A percentile compares a stretch with the other conserved stretches of the same genome.
Evolutionary conservation across 2,797 vertebrate species (phyloP).

Genomic region (Poeciliopsis infans): DNA sequence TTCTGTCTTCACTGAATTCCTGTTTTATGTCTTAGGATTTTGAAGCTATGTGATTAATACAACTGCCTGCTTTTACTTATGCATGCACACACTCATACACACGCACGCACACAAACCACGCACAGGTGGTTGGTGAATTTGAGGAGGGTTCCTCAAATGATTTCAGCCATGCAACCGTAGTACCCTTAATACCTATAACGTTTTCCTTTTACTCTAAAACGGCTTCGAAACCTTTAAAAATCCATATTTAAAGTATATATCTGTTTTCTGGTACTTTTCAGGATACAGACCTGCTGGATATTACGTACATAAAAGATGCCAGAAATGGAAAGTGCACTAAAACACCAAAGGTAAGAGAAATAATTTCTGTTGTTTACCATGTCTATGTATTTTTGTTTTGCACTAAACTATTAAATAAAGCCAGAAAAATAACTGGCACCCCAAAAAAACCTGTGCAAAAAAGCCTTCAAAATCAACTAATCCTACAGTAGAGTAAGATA

Average conservation of each 20-base stretch:
- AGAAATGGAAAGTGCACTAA: slow-evolving; percentile 82
- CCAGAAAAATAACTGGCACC: background rate
- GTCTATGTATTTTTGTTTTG: background rate
- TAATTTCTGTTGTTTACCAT: background rate
- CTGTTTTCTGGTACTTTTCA: slow-evolving; percentile 59
- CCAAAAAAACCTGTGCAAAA: no score
- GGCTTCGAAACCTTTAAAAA: slow-evolving; percentile 17
- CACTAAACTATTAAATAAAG: background rate
- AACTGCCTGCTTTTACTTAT: background rate
- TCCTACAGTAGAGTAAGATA: background rate
- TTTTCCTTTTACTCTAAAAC: slow-evolving; percentile 22
- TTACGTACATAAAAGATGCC: slow-evolving; percentile 82
- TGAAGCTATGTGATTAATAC: slow-evolving; percentile 22
- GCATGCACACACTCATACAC: background rate
- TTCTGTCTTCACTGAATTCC: slow-evolving; percentile 21
- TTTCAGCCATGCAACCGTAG: slow-evolving; percentile 8
- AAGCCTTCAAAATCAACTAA: background rate
- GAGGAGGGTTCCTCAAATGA: slow-evolving; percentile 5
- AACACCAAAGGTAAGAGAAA: slow-evolving; percentile 79
- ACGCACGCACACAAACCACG: background rate
- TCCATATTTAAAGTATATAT: slow-evolving; percentile 14
- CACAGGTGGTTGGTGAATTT: background rate
- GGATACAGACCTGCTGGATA: slow-evolving; percentile 84
- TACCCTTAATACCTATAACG: background rate
- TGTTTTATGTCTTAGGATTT: slow-evolving; percentile 27